Conservation (phyloP, 2,888 invertebrate genomes). For the Drepanosiphum platanoidis region DNA sequence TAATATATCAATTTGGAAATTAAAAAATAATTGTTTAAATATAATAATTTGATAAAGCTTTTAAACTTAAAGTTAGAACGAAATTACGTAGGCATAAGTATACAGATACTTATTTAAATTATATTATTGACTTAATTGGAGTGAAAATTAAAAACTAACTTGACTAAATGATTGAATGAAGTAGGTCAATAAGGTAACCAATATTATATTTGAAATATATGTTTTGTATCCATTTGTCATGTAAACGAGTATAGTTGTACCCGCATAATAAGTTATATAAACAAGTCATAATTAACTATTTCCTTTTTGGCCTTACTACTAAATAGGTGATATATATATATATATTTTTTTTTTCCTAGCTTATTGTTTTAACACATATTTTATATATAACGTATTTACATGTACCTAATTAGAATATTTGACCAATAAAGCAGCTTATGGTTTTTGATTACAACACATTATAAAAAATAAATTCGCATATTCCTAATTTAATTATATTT, state of each 20-base stretch:
- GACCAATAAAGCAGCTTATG: too few species aligned
- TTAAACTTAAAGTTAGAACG: not conserved
- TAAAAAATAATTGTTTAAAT: too few species aligned
- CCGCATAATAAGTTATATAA: slow-evolving; percentile 34
- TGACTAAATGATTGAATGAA: not conserved
- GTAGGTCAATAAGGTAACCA: slow-evolving; percentile 35
- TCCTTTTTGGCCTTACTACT: slow-evolving; percentile 36
- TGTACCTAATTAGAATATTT: too few species aligned
- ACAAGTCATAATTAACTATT: slow-evolving; percentile 38
- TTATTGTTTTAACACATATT: too few species aligned
- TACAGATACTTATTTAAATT: not conserved
- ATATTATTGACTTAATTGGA: not conserved
- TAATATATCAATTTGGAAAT: too few species aligned
- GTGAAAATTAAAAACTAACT: slow-evolving; percentile 4
- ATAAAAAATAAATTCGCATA: too few species aligned
- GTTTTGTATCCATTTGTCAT: slow-evolving; percentile 25
- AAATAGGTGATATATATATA: not conserved
- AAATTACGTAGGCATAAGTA: not conserved
- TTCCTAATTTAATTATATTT: too few species aligned
- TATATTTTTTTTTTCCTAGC: too few species aligned
- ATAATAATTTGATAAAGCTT: too few species aligned
- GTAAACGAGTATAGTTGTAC: slow-evolving; percentile 35
- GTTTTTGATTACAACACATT: too few species aligned
- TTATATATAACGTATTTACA: too few species aligned
- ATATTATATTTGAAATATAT: slow-evolving; percentile 2